A percentile compares a stretch with the other conserved stretches of the same genome.
phyloP scores from a whole-genome alignment of 1,140 invertebrate genomes.

The Ganaspis sp. region DNA sequence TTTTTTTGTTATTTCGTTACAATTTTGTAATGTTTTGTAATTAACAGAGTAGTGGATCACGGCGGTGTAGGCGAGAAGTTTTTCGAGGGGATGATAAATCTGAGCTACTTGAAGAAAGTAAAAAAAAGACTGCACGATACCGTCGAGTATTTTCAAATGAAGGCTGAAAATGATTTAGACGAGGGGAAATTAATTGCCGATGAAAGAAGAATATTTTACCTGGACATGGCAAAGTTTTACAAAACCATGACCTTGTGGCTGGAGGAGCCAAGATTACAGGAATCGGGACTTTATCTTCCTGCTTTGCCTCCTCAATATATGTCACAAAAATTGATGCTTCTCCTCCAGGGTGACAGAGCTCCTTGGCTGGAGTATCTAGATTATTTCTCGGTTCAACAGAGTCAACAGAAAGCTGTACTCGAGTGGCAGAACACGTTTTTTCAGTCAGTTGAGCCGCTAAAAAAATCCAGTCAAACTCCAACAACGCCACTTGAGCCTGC shows the following conservation, averaged over 20 bases:
- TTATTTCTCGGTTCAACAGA: conserved; percentile 76
- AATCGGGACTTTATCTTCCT: conserved; percentile 82
- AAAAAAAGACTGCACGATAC: conserved; percentile 84
- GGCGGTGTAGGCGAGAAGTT: conserved; percentile 86
- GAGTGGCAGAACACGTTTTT: conserved; percentile 72
- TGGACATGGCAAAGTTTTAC: conserved; percentile 76
- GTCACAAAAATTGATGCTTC: conserved; percentile 75
- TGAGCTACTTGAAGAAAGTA: conserved; percentile 83
- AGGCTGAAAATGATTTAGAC: conserved; percentile 67
- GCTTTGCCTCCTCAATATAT: conserved; percentile 85
- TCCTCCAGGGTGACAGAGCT: conserved; percentile 77
- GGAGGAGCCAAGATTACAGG: conserved; percentile 85
- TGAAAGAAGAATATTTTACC: conserved; percentile 70
- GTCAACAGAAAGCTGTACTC: conserved; percentile 73
- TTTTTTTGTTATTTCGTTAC: conserved; percentile 24
- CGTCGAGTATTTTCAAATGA: conserved; percentile 78
- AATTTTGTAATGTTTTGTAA: conserved; percentile 34
- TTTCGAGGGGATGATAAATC: conserved; percentile 85
- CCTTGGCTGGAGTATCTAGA: conserved; percentile 85
- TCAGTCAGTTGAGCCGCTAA: conserved; percentile 38
- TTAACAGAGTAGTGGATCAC: conserved; percentile 71
- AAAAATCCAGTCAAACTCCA: conserved; percentile 48
- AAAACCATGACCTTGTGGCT: conserved; percentile 85
- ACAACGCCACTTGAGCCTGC: conserved; percentile 52
- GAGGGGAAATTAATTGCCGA: conserved; percentile 68